These are phyloP conservation scores for Aphidius ervi DNA, from an alignment of 1,140 invertebrate genomes.

Conservation along the genomic window DNA sequence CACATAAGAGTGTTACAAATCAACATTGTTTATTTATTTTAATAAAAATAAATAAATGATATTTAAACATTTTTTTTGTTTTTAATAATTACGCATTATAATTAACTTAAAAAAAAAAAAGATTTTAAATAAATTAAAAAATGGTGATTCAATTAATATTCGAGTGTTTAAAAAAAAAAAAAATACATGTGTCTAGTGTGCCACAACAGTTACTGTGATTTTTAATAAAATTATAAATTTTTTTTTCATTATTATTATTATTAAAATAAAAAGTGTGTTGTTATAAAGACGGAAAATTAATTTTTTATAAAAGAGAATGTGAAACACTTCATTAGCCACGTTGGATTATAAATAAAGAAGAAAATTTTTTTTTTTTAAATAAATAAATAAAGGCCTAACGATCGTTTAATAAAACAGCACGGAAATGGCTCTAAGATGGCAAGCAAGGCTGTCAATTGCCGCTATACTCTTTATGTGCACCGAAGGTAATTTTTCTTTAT, in stretches of 20 bases:
- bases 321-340: background rate
- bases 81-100: no score
- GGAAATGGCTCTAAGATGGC: slow-evolving; percentile 54
- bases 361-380: no score
- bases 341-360: background rate
- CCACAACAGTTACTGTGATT: background rate
- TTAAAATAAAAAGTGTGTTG: background rate
- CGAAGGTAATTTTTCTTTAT: slow-evolving; percentile 42
- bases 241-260: background rate
- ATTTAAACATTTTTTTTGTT: no score
- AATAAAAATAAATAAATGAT: no score
- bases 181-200: no score
- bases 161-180: no score
- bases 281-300: background rate
- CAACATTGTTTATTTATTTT: no score
- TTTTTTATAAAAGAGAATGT: background rate
- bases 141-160: no score
- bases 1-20: no score
- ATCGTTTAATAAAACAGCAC: slow-evolving; percentile 35
- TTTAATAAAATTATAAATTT: background rate
- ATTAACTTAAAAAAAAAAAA: no score
- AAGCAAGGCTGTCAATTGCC: slow-evolving; percentile 50
- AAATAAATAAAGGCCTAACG: slow-evolving; percentile 9
- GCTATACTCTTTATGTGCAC: slow-evolving; percentile 52
- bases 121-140: no score